Base-by-base conservation (phyloP, 2,797 vertebrate species). In the Molossus molossus region DNA sequence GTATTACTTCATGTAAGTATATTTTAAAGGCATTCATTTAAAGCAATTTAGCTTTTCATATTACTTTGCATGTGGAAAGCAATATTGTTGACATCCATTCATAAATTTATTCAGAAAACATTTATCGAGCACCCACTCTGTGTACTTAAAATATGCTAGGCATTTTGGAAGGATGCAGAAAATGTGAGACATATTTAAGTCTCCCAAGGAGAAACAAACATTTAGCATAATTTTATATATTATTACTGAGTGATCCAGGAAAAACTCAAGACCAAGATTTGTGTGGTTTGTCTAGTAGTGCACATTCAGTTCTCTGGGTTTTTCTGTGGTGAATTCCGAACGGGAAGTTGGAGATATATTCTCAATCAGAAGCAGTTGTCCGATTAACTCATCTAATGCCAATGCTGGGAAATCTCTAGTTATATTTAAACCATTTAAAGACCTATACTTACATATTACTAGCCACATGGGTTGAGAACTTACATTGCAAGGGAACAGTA, bases 21-120 rank as follows among this genome's bases (percentile, higher is more conserved):
- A 94, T 94, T 87, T 91, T 53, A 45, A 70, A 92, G 50, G 21
- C 27, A 87, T 70, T 89, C 15, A 91, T 70, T 95, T 94, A 90
- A 90, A 83, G 33, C 45, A 33, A 21, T 53, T 92, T 60, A 90
- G 29, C 18, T 92, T 95, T 93, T 55, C 48, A 21, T 64, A 55
- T 55, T 29, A 91, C n/a, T 95, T 91, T 67, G 5, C 13, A 65
- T 70, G 21, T 73, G 7, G 21, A 90, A 33, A 75, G 20, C 20
- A 87, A 6, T 81, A 77, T 40, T 57, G 4, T 53, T 87, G 76
- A 76, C 40, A 79, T 72, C 7, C 77, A 72, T 65, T 94, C 67
- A 94, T 55, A 89, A 80, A 81, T 89, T 81, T 23, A 77, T 21
- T 87, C 27, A 87, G 60, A 60, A 67, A 65, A 17, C 1, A 55